phyloP scores from a whole-genome alignment of 2,888 invertebrate genomes.

The Tromatobia lineatoria region DNA sequence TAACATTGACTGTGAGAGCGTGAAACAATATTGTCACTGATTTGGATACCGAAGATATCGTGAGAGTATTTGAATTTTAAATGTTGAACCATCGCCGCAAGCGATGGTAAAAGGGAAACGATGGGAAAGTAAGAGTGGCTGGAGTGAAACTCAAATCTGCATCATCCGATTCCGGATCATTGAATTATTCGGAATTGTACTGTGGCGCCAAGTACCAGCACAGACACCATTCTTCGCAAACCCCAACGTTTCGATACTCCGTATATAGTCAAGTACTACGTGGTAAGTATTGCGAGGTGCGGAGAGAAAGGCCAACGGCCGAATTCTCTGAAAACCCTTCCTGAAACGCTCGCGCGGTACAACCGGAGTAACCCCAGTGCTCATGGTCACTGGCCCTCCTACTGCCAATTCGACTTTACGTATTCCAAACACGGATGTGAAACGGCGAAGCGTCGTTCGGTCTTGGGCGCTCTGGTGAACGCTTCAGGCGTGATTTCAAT shows the following conservation, averaged over 20 bases:
- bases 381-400: slow-evolving; percentile 37
- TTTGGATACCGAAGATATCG: slow-evolving; percentile 10
- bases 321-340: slow-evolving; percentile 52
- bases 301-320: slow-evolving; percentile 46
- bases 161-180: slow-evolving; percentile 41
- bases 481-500: slow-evolving; percentile 80
- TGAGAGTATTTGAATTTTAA: slow-evolving; percentile 15
- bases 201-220: neutral
- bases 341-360: slow-evolving; percentile 5
- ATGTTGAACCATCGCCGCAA: neutral
- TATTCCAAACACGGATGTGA: slow-evolving; percentile 79
- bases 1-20: slow-evolving; percentile 55
- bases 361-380: slow-evolving; percentile 33
- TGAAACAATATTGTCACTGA: slow-evolving; percentile 42
- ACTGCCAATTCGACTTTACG: slow-evolving; percentile 77
- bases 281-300: slow-evolving; percentile 27
- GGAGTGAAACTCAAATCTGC: slow-evolving; percentile 1
- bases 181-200: slow-evolving; percentile 33
- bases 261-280: neutral
- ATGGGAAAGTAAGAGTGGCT: neutral
- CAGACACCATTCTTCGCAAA: slow-evolving; percentile 23
- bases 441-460: slow-evolving; percentile 63
- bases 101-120: neutral
- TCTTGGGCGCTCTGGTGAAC: slow-evolving; percentile 39
- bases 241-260: neutral